phyloP scores from a whole-genome alignment of 2,888 invertebrate species.

The Dorcus parallelipipedus region DNA sequence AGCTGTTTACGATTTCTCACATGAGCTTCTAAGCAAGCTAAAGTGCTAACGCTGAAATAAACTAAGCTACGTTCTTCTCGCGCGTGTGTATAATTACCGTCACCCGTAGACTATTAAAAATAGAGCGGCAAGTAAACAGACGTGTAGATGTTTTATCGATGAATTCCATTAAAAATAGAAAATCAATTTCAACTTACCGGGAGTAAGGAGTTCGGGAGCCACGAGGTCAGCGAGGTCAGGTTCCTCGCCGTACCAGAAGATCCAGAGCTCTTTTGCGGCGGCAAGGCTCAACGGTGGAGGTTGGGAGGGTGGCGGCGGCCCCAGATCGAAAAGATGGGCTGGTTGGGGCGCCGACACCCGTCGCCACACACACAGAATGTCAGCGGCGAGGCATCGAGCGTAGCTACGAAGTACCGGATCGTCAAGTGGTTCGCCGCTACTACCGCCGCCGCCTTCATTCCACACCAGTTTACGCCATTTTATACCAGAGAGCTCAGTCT shows the following conservation, averaged over 20 bases:
- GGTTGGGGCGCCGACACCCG: conserved; percentile 66
- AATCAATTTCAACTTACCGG: conserved; percentile 64
- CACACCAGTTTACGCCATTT: conserved; percentile 96
- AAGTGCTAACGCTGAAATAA: no score
- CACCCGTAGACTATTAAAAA: no score
- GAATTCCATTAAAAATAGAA: no score
- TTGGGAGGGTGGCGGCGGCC: conserved; percentile 53
- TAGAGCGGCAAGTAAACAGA: no score
- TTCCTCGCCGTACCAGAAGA: conserved; percentile 99
- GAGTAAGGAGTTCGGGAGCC: conserved; percentile 77
- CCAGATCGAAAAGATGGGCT: conserved; percentile 50
- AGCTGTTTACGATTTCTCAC: no score
- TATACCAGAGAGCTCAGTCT: conserved; percentile 99
- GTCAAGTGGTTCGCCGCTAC: conserved; percentile 68
- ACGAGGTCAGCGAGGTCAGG: conserved; percentile 84
- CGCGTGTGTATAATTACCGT: no score
- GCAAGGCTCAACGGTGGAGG: conserved; percentile 76
- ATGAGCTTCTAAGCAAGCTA: no score
- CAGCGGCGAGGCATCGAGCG: conserved; percentile 86
- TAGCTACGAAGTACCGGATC: conserved; percentile 90
- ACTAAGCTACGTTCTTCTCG: no score
- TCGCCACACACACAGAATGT: conserved; percentile 98
- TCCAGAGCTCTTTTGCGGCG: conserved; percentile 96
- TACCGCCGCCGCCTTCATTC: conserved; percentile 61
- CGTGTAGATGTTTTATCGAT: no score